Percentiles rank a stretch among this genome's conserved stretches.
phyloP scores from a whole-genome alignment of 2,113 vertebrate genomes.

The Nycticryphes semicollaris region DNA sequence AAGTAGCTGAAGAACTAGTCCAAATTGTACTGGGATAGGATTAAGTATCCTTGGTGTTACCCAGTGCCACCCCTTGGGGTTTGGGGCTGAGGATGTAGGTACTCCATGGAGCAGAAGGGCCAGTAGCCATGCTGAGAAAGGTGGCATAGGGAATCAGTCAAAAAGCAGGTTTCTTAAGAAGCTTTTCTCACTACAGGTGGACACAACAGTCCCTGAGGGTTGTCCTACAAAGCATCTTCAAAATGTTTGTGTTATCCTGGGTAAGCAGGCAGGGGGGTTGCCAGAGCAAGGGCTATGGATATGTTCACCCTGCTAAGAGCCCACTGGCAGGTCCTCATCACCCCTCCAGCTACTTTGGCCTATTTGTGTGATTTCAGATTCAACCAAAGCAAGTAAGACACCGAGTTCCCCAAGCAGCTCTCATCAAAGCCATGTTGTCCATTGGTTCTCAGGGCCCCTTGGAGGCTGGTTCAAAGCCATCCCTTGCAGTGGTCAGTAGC shows the following conservation, averaged over 20 bases:
- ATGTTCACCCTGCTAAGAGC: background rate
- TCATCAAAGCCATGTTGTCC: background rate
- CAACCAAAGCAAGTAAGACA: background rate
- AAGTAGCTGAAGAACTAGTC: background rate
- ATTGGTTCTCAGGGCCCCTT: background rate
- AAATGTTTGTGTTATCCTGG: background rate
- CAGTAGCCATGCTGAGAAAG: background rate
- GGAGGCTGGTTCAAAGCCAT: background rate
- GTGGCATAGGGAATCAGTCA: background rate
- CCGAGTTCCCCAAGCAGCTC: background rate
- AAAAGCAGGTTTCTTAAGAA: background rate
- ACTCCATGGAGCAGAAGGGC: background rate
- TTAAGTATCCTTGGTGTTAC: background rate
- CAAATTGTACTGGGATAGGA: background rate
- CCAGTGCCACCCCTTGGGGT: background rate
- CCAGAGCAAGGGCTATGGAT: background rate
- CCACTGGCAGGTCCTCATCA: background rate
- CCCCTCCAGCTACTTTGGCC: background rate
- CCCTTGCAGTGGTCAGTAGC: background rate
- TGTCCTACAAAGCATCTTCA: background rate
- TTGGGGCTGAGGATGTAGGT: fast-evolving
- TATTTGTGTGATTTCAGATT: background rate
- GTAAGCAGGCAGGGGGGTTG: background rate
- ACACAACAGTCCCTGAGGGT: background rate
- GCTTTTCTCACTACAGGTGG: background rate